Evolutionary conservation across 2,888 invertebrate species (phyloP).

Genomic region (Julus scandinavius): DNA sequence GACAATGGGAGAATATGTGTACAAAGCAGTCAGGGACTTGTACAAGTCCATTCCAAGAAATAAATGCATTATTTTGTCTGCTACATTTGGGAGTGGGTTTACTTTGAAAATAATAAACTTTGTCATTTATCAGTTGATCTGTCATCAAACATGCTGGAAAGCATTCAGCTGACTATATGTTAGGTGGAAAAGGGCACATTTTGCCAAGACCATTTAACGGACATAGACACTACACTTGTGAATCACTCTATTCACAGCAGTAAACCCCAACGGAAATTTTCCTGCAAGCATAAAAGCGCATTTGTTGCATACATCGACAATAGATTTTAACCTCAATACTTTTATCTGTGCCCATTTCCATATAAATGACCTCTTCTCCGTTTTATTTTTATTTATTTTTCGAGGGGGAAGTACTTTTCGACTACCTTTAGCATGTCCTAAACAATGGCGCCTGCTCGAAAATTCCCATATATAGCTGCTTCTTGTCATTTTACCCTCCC

Average conservation of each 20-base stretch:
- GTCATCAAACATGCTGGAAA: too few relatives aligned
- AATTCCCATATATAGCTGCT: background rate
- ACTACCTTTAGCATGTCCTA: background rate
- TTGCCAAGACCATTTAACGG: background rate
- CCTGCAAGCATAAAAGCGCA: background rate
- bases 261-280: background rate
- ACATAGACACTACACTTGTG: background rate
- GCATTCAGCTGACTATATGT: too few relatives aligned
- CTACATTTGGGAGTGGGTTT: too few relatives aligned
- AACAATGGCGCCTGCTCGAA: constrained; percentile 8
- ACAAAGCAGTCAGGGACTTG: too few relatives aligned
- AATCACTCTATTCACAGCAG: background rate
- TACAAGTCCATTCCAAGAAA: too few relatives aligned
- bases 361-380: constrained; percentile 14
- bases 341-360: background rate
- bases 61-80: too few relatives aligned
- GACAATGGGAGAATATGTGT: too few relatives aligned
- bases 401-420: background rate
- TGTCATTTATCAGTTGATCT: too few relatives aligned
- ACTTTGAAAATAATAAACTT: too few relatives aligned
- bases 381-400: constrained; percentile 5
- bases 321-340: background rate
- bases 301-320: background rate
- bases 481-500: background rate
- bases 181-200: too few relatives aligned